Conservation (phyloP, 2,113 vertebrate genomes). For the Tupaia chinensis region DNA sequence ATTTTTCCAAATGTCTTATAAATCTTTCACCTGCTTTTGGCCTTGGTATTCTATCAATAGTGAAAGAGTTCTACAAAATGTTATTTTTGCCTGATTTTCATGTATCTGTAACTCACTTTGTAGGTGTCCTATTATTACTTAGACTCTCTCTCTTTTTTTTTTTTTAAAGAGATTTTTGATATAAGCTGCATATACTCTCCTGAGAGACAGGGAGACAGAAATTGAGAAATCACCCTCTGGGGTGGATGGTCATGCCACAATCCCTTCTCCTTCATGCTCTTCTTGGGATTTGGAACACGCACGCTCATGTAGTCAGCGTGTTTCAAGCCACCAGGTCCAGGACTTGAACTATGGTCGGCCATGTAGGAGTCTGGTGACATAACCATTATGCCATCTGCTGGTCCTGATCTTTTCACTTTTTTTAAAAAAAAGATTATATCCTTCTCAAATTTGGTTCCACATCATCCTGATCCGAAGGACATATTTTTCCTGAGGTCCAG, state of each 20-base stretch:
- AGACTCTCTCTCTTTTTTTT: neutral
- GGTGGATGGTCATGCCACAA: no score
- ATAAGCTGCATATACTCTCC: no score
- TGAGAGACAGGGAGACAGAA: no score
- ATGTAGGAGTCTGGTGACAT: no score
- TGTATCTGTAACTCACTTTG: neutral
- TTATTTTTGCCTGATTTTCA: conserved; percentile 21
- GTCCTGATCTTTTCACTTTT: conserved; percentile 1
- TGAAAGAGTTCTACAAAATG: neutral
- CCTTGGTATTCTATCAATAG: neutral
- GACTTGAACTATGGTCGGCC: no score
- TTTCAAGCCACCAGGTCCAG: no score
- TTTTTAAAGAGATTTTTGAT: neutral
- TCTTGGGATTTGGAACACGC: no score
- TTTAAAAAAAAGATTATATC: conserved; percentile 16
- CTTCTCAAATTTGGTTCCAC: conserved; percentile 25
- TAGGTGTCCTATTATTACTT: neutral
- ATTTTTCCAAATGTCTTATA: conserved; percentile 40
- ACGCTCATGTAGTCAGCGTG: no score
- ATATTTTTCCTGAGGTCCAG: conserved; percentile 17
- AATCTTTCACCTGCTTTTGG: neutral
- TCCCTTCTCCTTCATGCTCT: no score
- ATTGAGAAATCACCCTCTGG: no score
- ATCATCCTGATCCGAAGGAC: neutral
- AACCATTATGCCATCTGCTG: no score